phyloP scores from a whole-genome alignment of 2,888 invertebrate genomes.

The Trisateles emortualis region DNA sequence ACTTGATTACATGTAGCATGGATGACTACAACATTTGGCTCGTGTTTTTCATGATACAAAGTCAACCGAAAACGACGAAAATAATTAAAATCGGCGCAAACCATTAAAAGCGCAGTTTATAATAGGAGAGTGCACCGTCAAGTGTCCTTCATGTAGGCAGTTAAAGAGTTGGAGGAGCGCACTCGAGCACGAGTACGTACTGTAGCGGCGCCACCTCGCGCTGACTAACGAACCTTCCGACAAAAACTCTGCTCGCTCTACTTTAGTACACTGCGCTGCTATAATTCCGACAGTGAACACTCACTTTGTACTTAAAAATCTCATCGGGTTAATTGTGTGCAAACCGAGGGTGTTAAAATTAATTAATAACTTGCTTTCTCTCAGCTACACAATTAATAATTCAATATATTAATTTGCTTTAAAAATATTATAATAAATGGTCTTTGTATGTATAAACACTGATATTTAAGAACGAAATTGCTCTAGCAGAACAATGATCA shows the following conservation, averaged over 20 bases:
- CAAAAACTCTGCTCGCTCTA: slow-evolving; percentile 69
- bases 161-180: slow-evolving; percentile 86
- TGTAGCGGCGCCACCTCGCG: slow-evolving; percentile 81
- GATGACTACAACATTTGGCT: slow-evolving; percentile 1
- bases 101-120: slow-evolving; percentile 87
- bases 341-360: slow-evolving; percentile 41
- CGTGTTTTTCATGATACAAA: slow-evolving; percentile 33
- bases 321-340: slow-evolving; percentile 58
- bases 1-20: not conserved
- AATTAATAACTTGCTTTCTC: slow-evolving; percentile 36
- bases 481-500: not conserved
- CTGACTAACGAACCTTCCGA: slow-evolving; percentile 82
- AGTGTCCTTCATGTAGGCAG: slow-evolving; percentile 86
- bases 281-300: slow-evolving; percentile 48
- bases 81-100: slow-evolving; percentile 84
- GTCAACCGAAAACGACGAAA: slow-evolving; percentile 70
- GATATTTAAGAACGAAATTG: too few species aligned
- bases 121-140: slow-evolving; percentile 82
- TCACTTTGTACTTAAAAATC: slow-evolving; percentile 61
- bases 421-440: slow-evolving; percentile 16
- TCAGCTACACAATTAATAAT: too few species aligned
- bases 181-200: slow-evolving; percentile 81
- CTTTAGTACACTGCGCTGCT: slow-evolving; percentile 55
- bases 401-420: too few species aligned
- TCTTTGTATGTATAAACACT: not conserved